phyloP scores from a whole-genome alignment of 2,888 invertebrate genomes.

The Temnothorax rugatulus region DNA sequence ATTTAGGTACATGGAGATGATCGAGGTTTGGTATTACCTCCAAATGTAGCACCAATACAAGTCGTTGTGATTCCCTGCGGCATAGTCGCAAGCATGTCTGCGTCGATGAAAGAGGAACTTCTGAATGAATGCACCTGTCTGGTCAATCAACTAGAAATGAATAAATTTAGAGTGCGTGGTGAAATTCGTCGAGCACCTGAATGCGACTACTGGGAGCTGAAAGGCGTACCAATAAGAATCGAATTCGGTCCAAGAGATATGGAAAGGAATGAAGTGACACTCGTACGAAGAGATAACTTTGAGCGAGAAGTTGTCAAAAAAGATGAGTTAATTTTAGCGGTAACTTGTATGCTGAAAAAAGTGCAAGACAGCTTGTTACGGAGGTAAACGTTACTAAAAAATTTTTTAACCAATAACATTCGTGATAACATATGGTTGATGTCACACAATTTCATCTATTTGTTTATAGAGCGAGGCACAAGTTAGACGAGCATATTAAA shows the following conservation, averaged over 20 bases:
- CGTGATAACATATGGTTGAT: not conserved
- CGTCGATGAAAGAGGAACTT: conserved; percentile 90
- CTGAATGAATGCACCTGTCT: conserved; percentile 91
- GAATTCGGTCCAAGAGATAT: conserved; percentile 99
- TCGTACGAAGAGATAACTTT: conserved; percentile 95
- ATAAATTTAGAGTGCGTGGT: conserved; percentile 92
- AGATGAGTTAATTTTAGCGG: conserved; percentile 87
- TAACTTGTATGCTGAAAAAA: conserved; percentile 90
- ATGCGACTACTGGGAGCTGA: conserved; percentile 99
- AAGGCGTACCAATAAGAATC: conserved; percentile 97
- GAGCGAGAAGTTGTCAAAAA: conserved; percentile 92
- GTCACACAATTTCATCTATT: not conserved
- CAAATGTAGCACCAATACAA: conserved; percentile 95
- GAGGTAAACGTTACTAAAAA: conserved; percentile 88
- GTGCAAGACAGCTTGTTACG: conserved; percentile 94
- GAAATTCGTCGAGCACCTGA: conserved; percentile 99
- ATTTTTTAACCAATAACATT: not conserved
- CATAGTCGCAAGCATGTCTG: conserved; percentile 93
- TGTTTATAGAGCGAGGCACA: conserved; percentile 90
- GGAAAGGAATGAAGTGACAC: conserved; percentile 94
- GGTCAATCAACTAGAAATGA: conserved; percentile 89
- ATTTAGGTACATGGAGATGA: conserved; percentile 95
- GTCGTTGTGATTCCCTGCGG: conserved; percentile 98
- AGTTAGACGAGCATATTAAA: conserved; percentile 92
- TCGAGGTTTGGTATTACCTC: conserved; percentile 98